phyloP scores from a whole-genome alignment of 1,140 invertebrate species.

The Drosophila teissieri region DNA sequence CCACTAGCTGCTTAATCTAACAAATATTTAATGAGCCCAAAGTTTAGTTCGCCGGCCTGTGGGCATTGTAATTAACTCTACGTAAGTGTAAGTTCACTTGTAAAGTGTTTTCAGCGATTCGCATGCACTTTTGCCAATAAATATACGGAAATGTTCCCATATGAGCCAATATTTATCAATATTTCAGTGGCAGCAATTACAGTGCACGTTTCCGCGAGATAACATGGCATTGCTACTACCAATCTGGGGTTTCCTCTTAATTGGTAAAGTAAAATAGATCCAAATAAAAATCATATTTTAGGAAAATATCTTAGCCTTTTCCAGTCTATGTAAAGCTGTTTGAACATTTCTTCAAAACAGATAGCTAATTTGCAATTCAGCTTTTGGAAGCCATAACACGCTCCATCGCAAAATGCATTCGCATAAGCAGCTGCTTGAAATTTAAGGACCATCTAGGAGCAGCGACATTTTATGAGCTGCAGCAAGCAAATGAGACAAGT shows the following conservation, averaged over 20 bases:
- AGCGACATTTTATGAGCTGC: constrained; percentile 38
- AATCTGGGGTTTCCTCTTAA: too few relatives aligned
- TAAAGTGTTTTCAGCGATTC: constrained; percentile 36
- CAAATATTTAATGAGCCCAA: constrained; percentile 65
- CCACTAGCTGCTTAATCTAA: constrained; percentile 52
- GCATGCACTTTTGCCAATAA: constrained; percentile 13
- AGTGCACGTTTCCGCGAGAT: neutral
- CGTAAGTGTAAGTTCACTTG: constrained; percentile 35
- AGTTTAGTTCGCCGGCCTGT: neutral
- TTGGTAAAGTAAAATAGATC: too few relatives aligned
- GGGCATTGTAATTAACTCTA: constrained; percentile 62
- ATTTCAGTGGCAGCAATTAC: constrained; percentile 7
- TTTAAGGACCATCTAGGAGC: constrained; percentile 5
- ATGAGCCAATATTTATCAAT: constrained; percentile 6
- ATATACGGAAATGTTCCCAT: constrained; percentile 13
- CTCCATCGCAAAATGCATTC: neutral
- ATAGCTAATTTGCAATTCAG: neutral
- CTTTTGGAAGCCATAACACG: neutral
- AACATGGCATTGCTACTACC: neutral
- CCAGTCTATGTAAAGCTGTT: neutral
- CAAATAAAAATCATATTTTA: too few relatives aligned
- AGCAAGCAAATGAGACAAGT: constrained; percentile 44
- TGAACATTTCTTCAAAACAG: neutral
- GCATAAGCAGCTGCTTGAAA: constrained; percentile 18
- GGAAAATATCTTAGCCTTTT: too few relatives aligned